Percentiles rank a stretch among this genome's conserved stretches.
These are phyloP conservation scores for Heterotis niloticus DNA, from an alignment of 2,113 vertebrate species.

Conservation along the genomic window DNA sequence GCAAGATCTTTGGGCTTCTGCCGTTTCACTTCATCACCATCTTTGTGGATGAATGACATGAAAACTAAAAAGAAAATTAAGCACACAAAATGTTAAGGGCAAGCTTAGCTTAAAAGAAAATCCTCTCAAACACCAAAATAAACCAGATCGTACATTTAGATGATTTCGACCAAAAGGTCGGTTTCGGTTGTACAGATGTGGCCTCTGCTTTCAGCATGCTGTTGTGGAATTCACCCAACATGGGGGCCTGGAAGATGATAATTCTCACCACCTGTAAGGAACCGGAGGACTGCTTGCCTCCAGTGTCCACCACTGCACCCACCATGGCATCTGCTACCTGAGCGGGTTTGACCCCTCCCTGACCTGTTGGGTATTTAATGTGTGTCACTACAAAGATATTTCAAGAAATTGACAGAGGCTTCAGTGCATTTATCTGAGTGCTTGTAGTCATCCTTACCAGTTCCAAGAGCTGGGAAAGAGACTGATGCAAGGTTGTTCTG, in stretches of 20 bases:
- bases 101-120: no score
- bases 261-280: slow-evolving; percentile 69
- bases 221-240: slow-evolving; percentile 66
- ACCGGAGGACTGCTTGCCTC: slow-evolving; percentile 45
- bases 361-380: background rate
- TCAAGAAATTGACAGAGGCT: no score
- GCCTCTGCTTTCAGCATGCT: slow-evolving; percentile 67
- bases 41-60: background rate
- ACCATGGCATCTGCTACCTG: slow-evolving; percentile 70
- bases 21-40: slow-evolving; percentile 18
- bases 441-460: slow-evolving; percentile 61
- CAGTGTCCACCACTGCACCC: slow-evolving; percentile 69
- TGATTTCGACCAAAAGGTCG: no score
- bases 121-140: no score
- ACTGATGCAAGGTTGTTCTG: slow-evolving; percentile 58
- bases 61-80: background rate
- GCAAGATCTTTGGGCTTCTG: slow-evolving; percentile 15
- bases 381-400: no score
- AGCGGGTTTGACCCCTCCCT: slow-evolving; percentile 56
- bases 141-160: no score
- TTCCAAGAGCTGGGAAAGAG: slow-evolving; percentile 83
- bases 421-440: no score
- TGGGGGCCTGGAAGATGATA: slow-evolving; percentile 71
- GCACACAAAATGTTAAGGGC: no score
- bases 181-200: background rate